Evolutionary conservation across 53 echinoderm and acorn worm species (phyloP).

Genomic region (Mesocentrotus franciscanus): DNA sequence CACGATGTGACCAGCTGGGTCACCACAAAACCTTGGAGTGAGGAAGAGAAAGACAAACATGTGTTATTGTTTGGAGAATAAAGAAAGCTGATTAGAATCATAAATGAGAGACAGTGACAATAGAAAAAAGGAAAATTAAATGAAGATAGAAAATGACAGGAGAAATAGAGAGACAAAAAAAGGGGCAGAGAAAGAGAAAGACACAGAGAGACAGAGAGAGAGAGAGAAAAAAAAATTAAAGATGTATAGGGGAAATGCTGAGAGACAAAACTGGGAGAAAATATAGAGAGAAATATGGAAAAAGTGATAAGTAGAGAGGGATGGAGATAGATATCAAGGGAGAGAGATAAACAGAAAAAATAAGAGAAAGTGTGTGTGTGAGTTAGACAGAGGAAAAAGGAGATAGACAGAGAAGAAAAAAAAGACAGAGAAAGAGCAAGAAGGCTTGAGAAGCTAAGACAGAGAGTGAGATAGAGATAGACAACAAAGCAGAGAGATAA

Average conservation of each 20-base stretch:
- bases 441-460: neutral
- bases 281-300: no score
- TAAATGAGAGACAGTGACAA: neutral
- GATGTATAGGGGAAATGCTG: neutral
- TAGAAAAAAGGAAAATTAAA: neutral
- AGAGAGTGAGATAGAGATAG: neutral
- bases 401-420: no score
- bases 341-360: no score
- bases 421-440: no score
- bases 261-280: neutral
- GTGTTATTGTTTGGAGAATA: neutral
- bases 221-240: neutral
- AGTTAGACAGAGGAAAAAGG: neutral
- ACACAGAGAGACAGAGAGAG: neutral
- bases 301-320: neutral
- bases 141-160: neutral
- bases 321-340: neutral
- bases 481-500: neutral
- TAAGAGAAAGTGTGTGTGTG: neutral
- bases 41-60: neutral
- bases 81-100: neutral
- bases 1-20: slow-evolving; percentile 97
- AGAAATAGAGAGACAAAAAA: neutral
- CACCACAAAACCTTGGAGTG: slow-evolving; percentile 89
- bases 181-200: neutral